These are phyloP conservation scores for Crambe crambe DNA, from an alignment of 37 sponge, comb jelly and placozoan genomes.

Conservation along the genomic window DNA sequence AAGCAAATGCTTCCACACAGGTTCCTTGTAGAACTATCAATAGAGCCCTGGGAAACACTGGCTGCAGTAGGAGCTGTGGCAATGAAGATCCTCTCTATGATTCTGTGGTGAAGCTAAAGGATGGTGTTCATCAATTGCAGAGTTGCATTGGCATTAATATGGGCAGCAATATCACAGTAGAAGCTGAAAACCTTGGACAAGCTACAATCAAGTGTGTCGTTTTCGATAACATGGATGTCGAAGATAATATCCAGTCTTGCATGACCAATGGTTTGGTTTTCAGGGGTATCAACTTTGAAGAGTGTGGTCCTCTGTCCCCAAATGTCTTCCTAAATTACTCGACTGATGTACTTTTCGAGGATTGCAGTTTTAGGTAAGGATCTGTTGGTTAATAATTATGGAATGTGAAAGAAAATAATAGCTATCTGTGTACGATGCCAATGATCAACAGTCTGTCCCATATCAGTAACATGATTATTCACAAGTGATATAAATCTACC, in stretches of 20 bases:
- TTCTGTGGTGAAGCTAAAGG: background rate
- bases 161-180: conserved; percentile 39
- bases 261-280: conserved; percentile 27
- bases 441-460: no score
- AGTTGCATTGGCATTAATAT: conserved; percentile 8
- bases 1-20: background rate
- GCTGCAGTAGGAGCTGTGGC: background rate
- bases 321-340: conserved; percentile 51
- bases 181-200: conserved; percentile 22
- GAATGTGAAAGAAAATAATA: background rate
- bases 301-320: conserved; percentile 54
- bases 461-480: no score
- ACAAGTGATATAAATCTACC: no score
- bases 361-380: conserved; percentile 68
- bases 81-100: background rate
- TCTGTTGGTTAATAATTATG: background rate
- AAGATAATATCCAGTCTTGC: conserved; percentile 36
- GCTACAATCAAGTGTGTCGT: conserved; percentile 38
- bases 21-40: conserved; percentile 30
- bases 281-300: conserved; percentile 55
- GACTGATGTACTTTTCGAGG: conserved; percentile 31
- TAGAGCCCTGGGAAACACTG: conserved; percentile 13
- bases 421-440: no score
- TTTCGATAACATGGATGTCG: conserved; percentile 4
- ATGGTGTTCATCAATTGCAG: conserved; percentile 12